Base-by-base conservation (phyloP, 2,797 vertebrate genomes). In the Geotria australis region DNA sequence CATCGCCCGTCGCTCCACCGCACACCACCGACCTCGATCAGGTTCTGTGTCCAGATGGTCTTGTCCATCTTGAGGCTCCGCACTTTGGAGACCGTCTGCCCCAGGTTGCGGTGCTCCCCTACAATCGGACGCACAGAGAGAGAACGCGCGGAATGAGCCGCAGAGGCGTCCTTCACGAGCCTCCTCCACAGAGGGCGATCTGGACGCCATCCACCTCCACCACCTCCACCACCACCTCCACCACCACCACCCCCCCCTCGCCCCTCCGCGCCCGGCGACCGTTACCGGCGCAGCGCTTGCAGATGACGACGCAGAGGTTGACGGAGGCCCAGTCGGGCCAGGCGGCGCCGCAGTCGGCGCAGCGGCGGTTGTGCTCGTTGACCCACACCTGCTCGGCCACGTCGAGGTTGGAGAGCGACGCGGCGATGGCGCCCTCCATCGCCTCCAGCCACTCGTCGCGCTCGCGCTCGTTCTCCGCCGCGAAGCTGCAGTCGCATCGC, bases 321-420 rank as follows among this genome's bases (percentile, higher is more conserved):
- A 96, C 81, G 61, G 89, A 89, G 2, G 89, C 89, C 89, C 89
- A 96, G 73, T 95, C 89, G 0, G 89, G 86, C 63, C 74, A 85
- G 53, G 65, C 72, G 57, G 85, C 76, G 62, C 76, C 74, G 62
- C 89, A 95, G 70, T 96, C 88, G 0, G 88, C 85, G 45, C 89
- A 96, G 11, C 65, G 66, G 63, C 78, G 76, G 70, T 96, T 96
- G 59, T 79, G 81, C 60, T 81, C 74, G 72, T 96, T 95, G 63
- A 89, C 95, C 89, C 89, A 96, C 74, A 96, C 89, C 73, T 96
- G 95, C 71, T 96, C 88, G 1, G 83, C 89, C 65, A 96, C 89
- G 68, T 96, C 89, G 1, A 94, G 95, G 69, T 95, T 85, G 0
- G 86, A 94, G 59, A 94, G 77, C 3, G 76, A 91, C 72, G 94